These are phyloP conservation scores for Phengaris alcon DNA, from an alignment of 2,888 invertebrate genomes.

Conservation along the genomic window DNA sequence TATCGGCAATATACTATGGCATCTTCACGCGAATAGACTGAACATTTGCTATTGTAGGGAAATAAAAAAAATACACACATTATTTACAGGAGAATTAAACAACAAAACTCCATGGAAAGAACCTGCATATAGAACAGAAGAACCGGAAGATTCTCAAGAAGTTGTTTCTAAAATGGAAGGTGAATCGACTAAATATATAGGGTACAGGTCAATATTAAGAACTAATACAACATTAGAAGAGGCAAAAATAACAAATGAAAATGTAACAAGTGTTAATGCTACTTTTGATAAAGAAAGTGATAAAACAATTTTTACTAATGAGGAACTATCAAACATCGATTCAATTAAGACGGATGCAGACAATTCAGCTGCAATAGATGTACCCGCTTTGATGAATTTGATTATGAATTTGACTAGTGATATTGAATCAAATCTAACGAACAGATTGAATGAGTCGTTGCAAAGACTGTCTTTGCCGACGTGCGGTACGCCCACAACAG, in stretches of 20 bases:
- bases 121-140: not conserved
- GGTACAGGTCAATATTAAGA: not conserved
- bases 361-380: constrained; percentile 39
- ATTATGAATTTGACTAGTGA: constrained; percentile 50
- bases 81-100: not conserved
- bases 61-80: not conserved
- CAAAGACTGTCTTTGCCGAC: constrained; percentile 46
- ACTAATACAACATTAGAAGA: not conserved
- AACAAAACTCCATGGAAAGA: not conserved
- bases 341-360: not conserved
- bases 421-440: constrained; percentile 51
- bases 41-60: no score
- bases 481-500: constrained; percentile 40
- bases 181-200: not conserved
- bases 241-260: not conserved
- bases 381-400: constrained; percentile 47
- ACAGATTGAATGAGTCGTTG: constrained; percentile 48
- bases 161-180: not conserved
- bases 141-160: not conserved
- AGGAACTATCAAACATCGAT: not conserved
- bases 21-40: no score
- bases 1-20: no score
- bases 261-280: not conserved
- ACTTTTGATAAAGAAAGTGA: not conserved
- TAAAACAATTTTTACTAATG: not conserved